phyloP scores from a whole-genome alignment of 2,888 invertebrate species.

The Chloroclystis v-ata region DNA sequence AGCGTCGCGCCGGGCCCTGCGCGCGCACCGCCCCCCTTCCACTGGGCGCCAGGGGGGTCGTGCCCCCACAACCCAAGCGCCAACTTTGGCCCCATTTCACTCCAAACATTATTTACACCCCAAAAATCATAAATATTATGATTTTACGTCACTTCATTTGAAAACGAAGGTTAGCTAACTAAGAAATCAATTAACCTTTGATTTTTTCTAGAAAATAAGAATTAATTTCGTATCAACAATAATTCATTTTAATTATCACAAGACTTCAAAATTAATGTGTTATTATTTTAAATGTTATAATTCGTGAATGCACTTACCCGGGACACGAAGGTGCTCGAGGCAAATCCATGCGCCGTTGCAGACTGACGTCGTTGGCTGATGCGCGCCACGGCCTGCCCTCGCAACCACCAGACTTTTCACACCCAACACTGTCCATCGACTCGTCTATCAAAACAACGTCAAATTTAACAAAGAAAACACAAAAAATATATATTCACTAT shows the following conservation, averaged over 20 bases:
- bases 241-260: no score
- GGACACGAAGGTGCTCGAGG: conserved; percentile 52
- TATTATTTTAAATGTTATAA: neutral
- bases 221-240: no score
- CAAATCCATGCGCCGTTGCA: conserved; percentile 40
- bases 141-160: no score
- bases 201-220: no score
- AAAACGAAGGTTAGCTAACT: no score
- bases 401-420: conserved; percentile 39
- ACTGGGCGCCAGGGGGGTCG: neutral
- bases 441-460: conserved; percentile 38
- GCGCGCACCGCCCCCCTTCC: conserved; percentile 18
- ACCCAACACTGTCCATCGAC: conserved; percentile 52
- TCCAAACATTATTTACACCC: neutral
- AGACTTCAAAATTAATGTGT: neutral
- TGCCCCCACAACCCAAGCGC: neutral
- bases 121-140: no score
- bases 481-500: no score
- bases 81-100: neutral
- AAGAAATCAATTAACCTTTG: no score
- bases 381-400: conserved; percentile 47
- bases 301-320: conserved; percentile 27
- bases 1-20: neutral
- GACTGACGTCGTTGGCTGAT: conserved; percentile 54
- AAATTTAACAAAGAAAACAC: neutral